Conservation (phyloP, 2,113 vertebrate species). For the Artemisiospiza belli region DNA sequence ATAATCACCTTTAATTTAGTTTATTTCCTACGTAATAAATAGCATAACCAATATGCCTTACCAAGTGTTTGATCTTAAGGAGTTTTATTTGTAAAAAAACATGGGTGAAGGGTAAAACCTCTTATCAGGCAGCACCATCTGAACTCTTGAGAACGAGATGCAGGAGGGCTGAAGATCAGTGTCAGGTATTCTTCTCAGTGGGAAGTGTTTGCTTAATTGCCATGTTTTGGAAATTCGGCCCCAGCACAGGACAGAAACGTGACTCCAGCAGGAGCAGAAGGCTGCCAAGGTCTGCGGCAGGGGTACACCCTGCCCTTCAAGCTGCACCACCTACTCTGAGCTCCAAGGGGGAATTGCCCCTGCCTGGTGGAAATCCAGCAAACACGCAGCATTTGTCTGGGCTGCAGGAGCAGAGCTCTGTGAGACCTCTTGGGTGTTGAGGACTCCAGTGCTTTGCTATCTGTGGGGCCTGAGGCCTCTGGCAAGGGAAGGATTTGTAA, state of each 20-base stretch:
- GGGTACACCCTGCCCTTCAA: not conserved
- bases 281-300: conserved; percentile 1
- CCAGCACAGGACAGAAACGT: not conserved
- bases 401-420: not conserved
- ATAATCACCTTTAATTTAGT: not conserved
- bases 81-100: not conserved
- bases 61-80: not conserved
- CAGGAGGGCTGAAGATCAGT: not conserved
- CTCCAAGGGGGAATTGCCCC: not conserved
- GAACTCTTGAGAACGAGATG: not conserved
- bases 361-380: not conserved
- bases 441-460: conserved; percentile 6
- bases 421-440: not conserved
- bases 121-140: not conserved
- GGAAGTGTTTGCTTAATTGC: not conserved
- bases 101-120: not conserved
- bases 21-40: not conserved
- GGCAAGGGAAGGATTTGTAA: conserved; percentile 54
- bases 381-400: not conserved
- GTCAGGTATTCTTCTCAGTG: not conserved
- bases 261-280: not conserved
- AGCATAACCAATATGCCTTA: not conserved
- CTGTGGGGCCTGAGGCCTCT: conserved; percentile 56
- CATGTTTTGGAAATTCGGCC: conserved; percentile 32
- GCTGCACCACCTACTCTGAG: not conserved